Conservation (phyloP, 2,888 invertebrate genomes). For the Ochlodes sylvanus region DNA sequence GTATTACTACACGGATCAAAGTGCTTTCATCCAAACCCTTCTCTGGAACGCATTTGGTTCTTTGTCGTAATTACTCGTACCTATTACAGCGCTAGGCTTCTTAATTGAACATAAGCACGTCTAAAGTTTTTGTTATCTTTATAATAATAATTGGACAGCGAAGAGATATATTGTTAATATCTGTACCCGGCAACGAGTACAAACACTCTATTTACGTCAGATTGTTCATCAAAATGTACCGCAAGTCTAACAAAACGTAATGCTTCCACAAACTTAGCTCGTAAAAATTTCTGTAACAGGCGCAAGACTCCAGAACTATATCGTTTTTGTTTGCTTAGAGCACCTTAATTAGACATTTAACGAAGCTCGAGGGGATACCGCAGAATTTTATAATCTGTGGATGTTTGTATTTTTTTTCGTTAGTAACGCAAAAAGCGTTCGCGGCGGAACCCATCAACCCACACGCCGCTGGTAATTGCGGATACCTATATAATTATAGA, state of each 20-base stretch:
- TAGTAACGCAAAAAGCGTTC: slow-evolving; percentile 22
- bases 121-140: slow-evolving; percentile 2
- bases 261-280: slow-evolving; percentile 31
- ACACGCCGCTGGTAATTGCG: slow-evolving; percentile 48
- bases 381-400: slow-evolving; percentile 37
- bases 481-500: slow-evolving; percentile 63
- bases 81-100: slow-evolving; percentile 2
- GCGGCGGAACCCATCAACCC: slow-evolving; percentile 12
- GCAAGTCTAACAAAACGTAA: slow-evolving; percentile 29
- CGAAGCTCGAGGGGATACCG: slow-evolving; percentile 34
- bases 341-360: slow-evolving; percentile 39
- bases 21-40: neutral
- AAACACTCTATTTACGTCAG: slow-evolving; percentile 19
- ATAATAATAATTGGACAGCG: slow-evolving; percentile 25
- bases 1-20: too few species aligned
- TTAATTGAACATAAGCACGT: slow-evolving; percentile 18
- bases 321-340: slow-evolving; percentile 34
- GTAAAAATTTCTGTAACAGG: slow-evolving; percentile 39
- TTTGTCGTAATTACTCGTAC: neutral
- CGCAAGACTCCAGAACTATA: slow-evolving; percentile 38
- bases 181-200: slow-evolving; percentile 6
- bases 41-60: neutral
- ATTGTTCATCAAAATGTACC: slow-evolving; percentile 36
- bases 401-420: slow-evolving; percentile 40
- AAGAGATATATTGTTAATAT: slow-evolving; percentile 19